Evolutionary conservation across 2,113 vertebrate species (phyloP).

Genomic region (Albula glossodonta): DNA sequence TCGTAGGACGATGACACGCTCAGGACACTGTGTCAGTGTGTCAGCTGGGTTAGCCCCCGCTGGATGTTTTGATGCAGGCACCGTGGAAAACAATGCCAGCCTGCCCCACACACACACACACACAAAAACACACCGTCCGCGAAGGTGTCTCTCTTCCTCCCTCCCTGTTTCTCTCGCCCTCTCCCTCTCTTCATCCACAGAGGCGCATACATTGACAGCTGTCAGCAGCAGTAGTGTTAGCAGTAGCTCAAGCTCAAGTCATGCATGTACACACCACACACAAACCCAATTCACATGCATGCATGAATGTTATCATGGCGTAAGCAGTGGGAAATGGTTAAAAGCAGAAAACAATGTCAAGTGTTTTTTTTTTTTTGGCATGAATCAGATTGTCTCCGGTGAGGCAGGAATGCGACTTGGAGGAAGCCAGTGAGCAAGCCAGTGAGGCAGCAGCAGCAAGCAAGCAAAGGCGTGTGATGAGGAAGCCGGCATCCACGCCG

Average conservation of each 20-base stretch:
- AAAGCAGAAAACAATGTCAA: neutral
- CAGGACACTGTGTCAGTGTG: neutral
- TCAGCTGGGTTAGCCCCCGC: neutral
- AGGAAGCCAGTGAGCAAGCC: constrained; percentile 6
- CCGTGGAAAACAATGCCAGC: neutral
- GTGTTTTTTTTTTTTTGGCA: neutral
- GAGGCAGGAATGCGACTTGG: constrained; percentile 17
- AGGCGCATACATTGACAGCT: neutral
- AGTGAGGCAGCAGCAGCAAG: neutral
- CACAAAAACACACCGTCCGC: neutral
- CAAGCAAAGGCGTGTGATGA: neutral
- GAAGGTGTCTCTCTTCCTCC: neutral
- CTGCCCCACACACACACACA: neutral
- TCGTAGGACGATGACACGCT: neutral
- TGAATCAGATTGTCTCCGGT: constrained; percentile 13
- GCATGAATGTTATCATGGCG: neutral
- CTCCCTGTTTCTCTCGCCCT: neutral
- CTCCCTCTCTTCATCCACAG: neutral
- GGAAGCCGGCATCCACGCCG: neutral
- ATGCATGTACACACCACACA: neutral
- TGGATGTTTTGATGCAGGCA: neutral
- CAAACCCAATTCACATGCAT: neutral
- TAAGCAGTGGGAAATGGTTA: constrained; percentile 9
- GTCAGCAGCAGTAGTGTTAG: neutral
- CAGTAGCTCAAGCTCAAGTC: neutral